Percentiles rank a stretch among this genome's conserved stretches.
Evolutionary conservation across 2,113 vertebrate species (phyloP).

Genomic region (Ranitomeya imitator): DNA sequence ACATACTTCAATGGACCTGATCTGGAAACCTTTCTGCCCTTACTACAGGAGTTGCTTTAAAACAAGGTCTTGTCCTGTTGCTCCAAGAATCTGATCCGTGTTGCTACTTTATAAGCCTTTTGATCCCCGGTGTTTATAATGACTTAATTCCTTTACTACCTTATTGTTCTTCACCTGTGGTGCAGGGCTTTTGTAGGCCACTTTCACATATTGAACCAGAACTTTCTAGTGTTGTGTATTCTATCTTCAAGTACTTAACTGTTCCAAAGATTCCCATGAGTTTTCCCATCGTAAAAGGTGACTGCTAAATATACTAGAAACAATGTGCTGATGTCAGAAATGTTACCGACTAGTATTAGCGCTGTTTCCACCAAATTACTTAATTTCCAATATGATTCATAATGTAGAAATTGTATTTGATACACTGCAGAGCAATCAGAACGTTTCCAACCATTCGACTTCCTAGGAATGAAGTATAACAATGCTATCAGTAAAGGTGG

Average conservation of each 20-base stretch:
- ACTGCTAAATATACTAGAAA: neutral
- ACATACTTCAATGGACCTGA: conserved; percentile 17
- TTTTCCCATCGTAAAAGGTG: conserved; percentile 5
- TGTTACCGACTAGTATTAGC: neutral
- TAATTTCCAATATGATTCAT: neutral
- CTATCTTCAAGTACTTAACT: neutral
- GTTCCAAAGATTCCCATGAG: conserved; percentile 13
- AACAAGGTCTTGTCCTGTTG: conserved; percentile 21
- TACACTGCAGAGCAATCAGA: neutral
- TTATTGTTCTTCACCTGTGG: conserved; percentile 37
- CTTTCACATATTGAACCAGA: conserved; percentile 38
- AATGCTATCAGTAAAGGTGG: conserved; percentile 43
- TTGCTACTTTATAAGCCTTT: conserved; percentile 33
- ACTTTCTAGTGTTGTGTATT: neutral
- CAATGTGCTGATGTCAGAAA: conserved; percentile 21
- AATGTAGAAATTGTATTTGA: neutral
- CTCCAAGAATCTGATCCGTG: neutral
- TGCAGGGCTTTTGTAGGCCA: conserved; percentile 39
- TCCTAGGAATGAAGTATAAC: conserved; percentile 31
- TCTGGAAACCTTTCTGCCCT: neutral
- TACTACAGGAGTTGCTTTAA: conserved; percentile 25
- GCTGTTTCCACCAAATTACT: neutral
- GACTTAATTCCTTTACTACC: conserved; percentile 32
- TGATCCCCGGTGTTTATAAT: conserved; percentile 41
- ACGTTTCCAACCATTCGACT: conserved; percentile 2